Conservation (phyloP, 2,113 vertebrate genomes). For the Crotalus helleri region DNA sequence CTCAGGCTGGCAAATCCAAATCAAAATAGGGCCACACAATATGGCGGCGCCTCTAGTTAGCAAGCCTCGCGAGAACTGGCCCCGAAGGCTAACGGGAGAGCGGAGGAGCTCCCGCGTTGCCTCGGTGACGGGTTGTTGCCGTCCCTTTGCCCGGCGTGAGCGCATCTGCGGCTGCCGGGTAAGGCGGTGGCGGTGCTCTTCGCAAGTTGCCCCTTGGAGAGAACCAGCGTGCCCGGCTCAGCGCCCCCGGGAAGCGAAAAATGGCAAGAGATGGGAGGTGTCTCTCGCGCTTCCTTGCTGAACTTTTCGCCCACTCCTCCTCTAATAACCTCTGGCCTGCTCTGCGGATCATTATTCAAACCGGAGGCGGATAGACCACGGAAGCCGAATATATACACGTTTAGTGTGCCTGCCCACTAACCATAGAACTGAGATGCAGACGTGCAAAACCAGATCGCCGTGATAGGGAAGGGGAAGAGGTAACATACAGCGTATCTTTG, state of each 20-base stretch:
- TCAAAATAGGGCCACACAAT: neutral
- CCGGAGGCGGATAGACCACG: neutral
- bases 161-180: neutral
- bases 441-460: neutral
- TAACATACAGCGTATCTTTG: neutral
- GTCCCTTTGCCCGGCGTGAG: neutral
- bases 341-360: neutral
- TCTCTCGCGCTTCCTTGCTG: neutral
- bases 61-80: neutral
- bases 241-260: neutral
- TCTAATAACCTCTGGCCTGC: conserved; percentile 34
- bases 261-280: neutral
- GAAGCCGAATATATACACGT: neutral
- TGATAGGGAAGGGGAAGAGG: neutral
- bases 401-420: neutral
- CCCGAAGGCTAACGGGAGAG: neutral
- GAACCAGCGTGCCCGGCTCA: too few relatives aligned
- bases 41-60: neutral
- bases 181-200: too few relatives aligned
- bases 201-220: neutral
- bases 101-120: neutral
- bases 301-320: conserved; percentile 57
- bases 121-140: neutral
- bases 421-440: neutral
- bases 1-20: neutral